phyloP scores from a whole-genome alignment of 2,888 invertebrate species.

The Tiliacea aurago region DNA sequence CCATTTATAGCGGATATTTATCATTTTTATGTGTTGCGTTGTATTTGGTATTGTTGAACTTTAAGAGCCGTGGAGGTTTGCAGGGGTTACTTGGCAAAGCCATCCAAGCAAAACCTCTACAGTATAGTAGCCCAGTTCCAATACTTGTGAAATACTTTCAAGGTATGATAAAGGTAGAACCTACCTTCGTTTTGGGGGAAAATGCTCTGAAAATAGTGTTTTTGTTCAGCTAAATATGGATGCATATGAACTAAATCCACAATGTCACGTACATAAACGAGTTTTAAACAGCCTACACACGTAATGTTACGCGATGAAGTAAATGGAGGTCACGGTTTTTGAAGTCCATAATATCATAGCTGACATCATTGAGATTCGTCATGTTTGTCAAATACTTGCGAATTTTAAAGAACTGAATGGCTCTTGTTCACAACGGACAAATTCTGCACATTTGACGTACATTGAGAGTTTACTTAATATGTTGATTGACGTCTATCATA shows the following conservation, averaged over 20 bases:
- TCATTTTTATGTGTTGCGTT: slow-evolving; percentile 37
- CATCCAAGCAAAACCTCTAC: neutral
- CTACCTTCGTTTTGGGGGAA: neutral
- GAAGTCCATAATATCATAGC: slow-evolving; percentile 13
- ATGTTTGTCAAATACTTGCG: slow-evolving; percentile 24
- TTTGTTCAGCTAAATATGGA: neutral
- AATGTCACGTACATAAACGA: slow-evolving; percentile 31
- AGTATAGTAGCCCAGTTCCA: neutral
- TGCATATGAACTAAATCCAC: slow-evolving; percentile 18
- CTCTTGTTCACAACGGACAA: slow-evolving; percentile 6
- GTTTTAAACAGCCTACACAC: slow-evolving; percentile 24
- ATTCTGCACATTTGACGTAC: slow-evolving; percentile 4
- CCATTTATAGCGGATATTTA: slow-evolving; percentile 37
- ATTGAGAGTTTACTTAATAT: slow-evolving; percentile 7
- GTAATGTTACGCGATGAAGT: slow-evolving; percentile 34
- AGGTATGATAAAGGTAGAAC: neutral
- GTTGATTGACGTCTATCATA: neutral
- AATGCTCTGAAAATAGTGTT: neutral
- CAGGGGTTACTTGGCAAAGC: neutral
- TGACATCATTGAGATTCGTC: slow-evolving; percentile 43
- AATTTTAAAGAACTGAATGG: slow-evolving; percentile 15
- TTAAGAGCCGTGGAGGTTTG: neutral
- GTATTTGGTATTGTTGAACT: neutral
- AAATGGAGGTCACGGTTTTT: slow-evolving; percentile 44
- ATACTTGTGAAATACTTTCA: neutral